These are phyloP conservation scores for Holacanthus passer DNA, from an alignment of 2,113 vertebrate species.

Conservation along the genomic window DNA sequence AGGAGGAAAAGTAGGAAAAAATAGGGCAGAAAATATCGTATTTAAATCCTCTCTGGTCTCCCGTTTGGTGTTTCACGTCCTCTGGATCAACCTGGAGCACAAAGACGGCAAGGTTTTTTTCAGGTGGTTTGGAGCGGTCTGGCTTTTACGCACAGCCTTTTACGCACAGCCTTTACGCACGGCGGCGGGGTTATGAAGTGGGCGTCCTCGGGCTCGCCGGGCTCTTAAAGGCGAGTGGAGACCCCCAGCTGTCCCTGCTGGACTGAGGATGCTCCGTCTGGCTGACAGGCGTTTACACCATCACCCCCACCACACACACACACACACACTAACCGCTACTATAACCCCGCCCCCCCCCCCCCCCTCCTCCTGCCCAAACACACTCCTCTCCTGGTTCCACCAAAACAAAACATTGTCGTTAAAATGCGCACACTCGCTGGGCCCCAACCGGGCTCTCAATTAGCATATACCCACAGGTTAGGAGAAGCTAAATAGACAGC, in stretches of 20 bases:
- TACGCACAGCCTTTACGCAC: constrained; percentile 76
- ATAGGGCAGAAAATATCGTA: neutral
- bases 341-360: constrained; percentile 60
- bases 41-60: constrained; percentile 60
- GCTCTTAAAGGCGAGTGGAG: constrained; percentile 86
- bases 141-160: constrained; percentile 38
- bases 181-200: constrained; percentile 75
- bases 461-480: constrained; percentile 91
- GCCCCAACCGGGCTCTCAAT: constrained; percentile 84
- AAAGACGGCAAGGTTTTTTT: constrained; percentile 1
- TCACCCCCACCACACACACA: constrained; percentile 26
- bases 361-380: constrained; percentile 53
- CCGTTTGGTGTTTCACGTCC: constrained; percentile 8
- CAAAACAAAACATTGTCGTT: constrained; percentile 87
- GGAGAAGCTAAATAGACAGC: constrained; percentile 90
- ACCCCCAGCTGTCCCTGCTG: constrained; percentile 84
- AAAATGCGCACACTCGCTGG: constrained; percentile 87
- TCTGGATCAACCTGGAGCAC: constrained; percentile 27
- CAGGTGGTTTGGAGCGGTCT: neutral
- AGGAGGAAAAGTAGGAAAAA: constrained; percentile 38
- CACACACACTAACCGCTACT: constrained; percentile 68
- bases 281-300: constrained; percentile 86
- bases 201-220: constrained; percentile 70
- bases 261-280: constrained; percentile 84
- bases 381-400: constrained; percentile 75